Percentiles rank a stretch among this genome's conserved stretches.
These are phyloP conservation scores for Sebastes kiyomatsui DNA, from an alignment of 2,797 vertebrate genomes.

Conservation along the genomic window DNA sequence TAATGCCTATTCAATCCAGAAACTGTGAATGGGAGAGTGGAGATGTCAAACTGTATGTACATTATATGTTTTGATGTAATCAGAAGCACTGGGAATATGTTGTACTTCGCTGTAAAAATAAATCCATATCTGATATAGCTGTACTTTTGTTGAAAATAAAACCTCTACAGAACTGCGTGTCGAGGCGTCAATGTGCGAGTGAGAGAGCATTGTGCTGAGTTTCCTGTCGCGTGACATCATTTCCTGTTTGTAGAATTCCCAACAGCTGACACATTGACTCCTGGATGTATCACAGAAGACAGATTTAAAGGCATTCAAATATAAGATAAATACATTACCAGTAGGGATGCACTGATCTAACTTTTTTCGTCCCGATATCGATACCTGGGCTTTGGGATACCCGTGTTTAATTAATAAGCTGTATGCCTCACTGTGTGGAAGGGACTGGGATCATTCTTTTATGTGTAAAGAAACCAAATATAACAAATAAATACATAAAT, in stretches of 20 bases:
- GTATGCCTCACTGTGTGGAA: too few relatives aligned
- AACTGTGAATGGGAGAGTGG: conserved; percentile 84
- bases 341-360: too few relatives aligned
- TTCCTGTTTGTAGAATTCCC: conserved; percentile 64
- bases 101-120: conserved; percentile 82
- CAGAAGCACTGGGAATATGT: conserved; percentile 85
- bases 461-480: too few relatives aligned
- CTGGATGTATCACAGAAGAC: conserved; percentile 6
- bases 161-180: conserved; percentile 74
- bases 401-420: too few relatives aligned
- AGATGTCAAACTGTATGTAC: conserved; percentile 80
- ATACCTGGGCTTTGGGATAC: too few relatives aligned
- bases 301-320: neutral
- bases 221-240: conserved; percentile 69
- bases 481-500: too few relatives aligned
- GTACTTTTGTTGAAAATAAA: conserved; percentile 85
- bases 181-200: conserved; percentile 43
- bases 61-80: conserved; percentile 85
- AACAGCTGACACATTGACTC: conserved; percentile 45
- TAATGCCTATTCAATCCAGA: conserved; percentile 84
- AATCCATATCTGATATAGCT: conserved; percentile 84
- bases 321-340: neutral
- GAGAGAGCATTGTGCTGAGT: conserved; percentile 55
- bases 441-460: too few relatives aligned
- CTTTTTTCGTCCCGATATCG: too few relatives aligned